Base-by-base conservation (phyloP, 2,888 invertebrate genomes). In the Sicus ferrugineus region DNA sequence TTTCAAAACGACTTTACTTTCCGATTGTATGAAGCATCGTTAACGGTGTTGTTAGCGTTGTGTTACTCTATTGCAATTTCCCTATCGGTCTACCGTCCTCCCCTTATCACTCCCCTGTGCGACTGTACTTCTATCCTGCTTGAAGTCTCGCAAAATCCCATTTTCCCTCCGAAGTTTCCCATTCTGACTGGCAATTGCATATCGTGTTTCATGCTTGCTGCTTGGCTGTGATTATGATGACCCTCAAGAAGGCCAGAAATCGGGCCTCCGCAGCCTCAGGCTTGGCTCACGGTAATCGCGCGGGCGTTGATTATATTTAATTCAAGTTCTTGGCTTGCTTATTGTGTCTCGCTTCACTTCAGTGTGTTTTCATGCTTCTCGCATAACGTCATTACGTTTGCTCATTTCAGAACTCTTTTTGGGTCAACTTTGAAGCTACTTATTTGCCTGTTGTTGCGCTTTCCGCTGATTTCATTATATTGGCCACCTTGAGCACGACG, bases 381-480 rank as follows among this genome's bases (percentile, higher is more conserved):
- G 69, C 42, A 42, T 46, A 48, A 6, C n/a, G 46, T 14, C 14
- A 52, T 63, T 68, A n/a, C 5, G 46, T 56, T 56, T 63, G 67
- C 58, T 69, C 38, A 62, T 30, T 64, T 65, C 23, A 38, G 19
- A 7, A 31, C n/a, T n/a, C 1, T 42, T 64, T 69, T 54, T 48
- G 23, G 19, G 46, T 56, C 54, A 71, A 71, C 52, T 28, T 59
- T 21, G 26, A 67, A 71, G 30, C 50, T 62, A 54, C 6, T 54
- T 54, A 48, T 68, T 9, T 31, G 19, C 14, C 21, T 16, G 46
- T 16, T 30, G n/a, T 38, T 67, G 61, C 59, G 26, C n/a, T 16
- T 58, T 46, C 67, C 42, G 70, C 65, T 50, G 73, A 62, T 68
- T 69, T 38, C 48, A 67, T 59, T 64, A 64, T 71, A 54, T 69